These are phyloP conservation scores for Anas platyrhynchos DNA, from an alignment of 2,113 vertebrate species.

Conservation along the genomic window DNA sequence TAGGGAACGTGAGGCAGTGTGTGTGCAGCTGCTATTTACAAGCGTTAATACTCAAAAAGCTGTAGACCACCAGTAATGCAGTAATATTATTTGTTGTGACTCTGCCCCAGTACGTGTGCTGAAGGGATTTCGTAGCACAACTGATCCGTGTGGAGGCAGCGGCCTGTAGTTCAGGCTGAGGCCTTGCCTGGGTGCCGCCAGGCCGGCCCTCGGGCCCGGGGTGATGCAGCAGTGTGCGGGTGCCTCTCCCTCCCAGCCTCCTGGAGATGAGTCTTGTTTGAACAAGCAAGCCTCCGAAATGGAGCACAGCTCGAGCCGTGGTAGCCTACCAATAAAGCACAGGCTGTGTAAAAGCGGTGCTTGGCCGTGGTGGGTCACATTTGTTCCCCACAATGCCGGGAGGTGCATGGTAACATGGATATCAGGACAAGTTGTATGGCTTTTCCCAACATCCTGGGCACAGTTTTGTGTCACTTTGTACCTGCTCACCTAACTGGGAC, in stretches of 20 bases:
- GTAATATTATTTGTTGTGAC: background rate
- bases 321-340: background rate
- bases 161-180: background rate
- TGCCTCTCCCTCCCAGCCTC: background rate
- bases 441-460: background rate
- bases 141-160: background rate
- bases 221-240: background rate
- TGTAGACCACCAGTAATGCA: background rate
- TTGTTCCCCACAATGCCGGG: background rate
- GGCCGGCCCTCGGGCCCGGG: background rate
- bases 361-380: rapidly evolving
- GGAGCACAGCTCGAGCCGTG: background rate
- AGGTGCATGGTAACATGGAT: background rate
- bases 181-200: rapidly evolving
- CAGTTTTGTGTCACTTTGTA: background rate
- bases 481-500: background rate
- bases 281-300: background rate
- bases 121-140: background rate
- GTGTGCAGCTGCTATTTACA: background rate
- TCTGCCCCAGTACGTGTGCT: background rate
- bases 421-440: background rate
- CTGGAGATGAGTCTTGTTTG: background rate
- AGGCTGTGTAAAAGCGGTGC: background rate
- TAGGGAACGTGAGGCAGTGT: background rate
- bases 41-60: background rate